Evolutionary conservation across 92 coral and sea anemone species (phyloP), one percentile per base, ranked within the genome.

Genomic region (Epizoanthus ramosus): DNA sequence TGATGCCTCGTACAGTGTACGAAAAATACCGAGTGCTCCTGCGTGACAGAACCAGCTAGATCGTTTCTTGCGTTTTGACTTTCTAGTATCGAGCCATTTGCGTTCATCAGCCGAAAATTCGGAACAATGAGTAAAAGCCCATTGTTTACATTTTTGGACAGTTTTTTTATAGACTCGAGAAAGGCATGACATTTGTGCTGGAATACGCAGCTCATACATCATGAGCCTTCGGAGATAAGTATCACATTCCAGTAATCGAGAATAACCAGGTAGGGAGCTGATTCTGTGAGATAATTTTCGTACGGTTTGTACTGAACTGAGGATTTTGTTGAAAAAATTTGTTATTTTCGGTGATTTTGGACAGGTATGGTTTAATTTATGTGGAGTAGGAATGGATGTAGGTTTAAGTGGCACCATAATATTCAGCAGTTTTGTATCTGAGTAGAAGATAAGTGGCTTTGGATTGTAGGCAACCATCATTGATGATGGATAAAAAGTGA

Each of bases 11-110:
- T 86, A 80, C 22, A 86, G 70, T 9, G 70, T 52, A 6, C 67
- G 60, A 17, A 80, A 86, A 2, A 86, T 0, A 5, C 89, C 89
- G 1, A 70, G 31, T 22, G 66, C 53, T 0, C 85, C 85, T 14
- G 85, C 89, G 6, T 47, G 53, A 47, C 53, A 47, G 53, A 47
- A 47, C 53, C 53, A 47, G 53, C 53, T 47, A 8, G 2, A 1
- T 8, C 14, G 12, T 10, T 47, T 47, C 12, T 6, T 14, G 14
- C 53, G 53, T 8, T 7, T 47, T 1, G 12, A 1, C 2, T 8
- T 28, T 28, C 31, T 47, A 8, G 12, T 10, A 8, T 47, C 53
- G 2, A 47, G 53, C 53, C 53, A 47, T 10, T 47, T 7, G 1
- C 14, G 12, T 47, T 47, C 13, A 47, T 47, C 53, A 0, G 53